phyloP scores from a whole-genome alignment of 2,888 invertebrate genomes.

The Dolomedes plantarius region DNA sequence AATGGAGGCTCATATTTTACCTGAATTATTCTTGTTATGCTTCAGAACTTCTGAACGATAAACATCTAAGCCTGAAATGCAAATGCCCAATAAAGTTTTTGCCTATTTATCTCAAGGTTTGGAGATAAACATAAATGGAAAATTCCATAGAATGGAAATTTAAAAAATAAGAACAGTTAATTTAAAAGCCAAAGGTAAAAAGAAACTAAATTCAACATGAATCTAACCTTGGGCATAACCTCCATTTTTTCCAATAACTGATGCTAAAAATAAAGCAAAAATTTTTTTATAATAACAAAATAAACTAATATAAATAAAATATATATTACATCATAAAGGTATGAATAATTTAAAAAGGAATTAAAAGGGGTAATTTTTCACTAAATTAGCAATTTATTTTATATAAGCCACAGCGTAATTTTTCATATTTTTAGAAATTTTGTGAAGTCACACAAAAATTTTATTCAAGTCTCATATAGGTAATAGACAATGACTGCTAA shows the following conservation, averaged over 20 bases:
- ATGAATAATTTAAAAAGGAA: no score
- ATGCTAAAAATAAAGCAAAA: background rate
- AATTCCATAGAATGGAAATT: background rate
- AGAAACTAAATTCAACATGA: background rate
- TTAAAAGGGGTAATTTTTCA: no score
- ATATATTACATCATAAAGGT: no score
- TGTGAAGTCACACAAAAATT: no score
- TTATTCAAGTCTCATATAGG: no score
- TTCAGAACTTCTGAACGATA: constrained; percentile 38
- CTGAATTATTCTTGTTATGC: constrained; percentile 60
- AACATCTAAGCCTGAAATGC: constrained; percentile 47
- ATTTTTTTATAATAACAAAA: background rate
- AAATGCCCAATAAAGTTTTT: constrained; percentile 32
- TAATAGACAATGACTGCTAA: no score
- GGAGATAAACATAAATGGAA: background rate
- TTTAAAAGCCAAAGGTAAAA: background rate
- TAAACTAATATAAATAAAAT: no score
- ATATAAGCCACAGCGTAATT: no score
- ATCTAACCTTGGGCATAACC: constrained; percentile 11
- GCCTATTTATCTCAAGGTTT: background rate
- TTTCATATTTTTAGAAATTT: no score
- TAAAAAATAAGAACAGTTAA: background rate
- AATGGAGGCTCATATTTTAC: constrained; percentile 41
- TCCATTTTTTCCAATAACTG: constrained; percentile 1
- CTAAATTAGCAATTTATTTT: no score